Evolutionary conservation across 2,888 invertebrate species (phyloP).

Genomic region (Microctonus aethiopoides): DNA sequence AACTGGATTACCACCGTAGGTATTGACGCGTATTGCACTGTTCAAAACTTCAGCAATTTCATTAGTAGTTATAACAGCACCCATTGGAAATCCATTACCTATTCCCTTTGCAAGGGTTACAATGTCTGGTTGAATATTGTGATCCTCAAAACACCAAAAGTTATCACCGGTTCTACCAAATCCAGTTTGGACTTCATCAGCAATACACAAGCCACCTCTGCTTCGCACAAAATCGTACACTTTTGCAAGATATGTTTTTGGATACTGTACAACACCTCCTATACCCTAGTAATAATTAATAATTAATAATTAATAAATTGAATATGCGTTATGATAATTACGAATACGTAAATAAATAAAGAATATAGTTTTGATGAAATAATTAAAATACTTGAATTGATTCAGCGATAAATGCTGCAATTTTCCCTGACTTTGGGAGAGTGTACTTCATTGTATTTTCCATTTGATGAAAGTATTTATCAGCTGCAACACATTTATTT

Average conservation of each 20-base stretch:
- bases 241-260: slow-evolving; percentile 85
- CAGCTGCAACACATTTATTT: slow-evolving; percentile 77
- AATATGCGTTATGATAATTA: slow-evolving; percentile 53
- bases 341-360: not conserved
- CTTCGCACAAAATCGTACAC: slow-evolving; percentile 82
- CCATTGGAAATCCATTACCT: slow-evolving; percentile 96
- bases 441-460: slow-evolving; percentile 82
- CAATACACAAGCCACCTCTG: slow-evolving; percentile 88
- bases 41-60: slow-evolving; percentile 85
- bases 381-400: slow-evolving; percentile 81
- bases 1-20: slow-evolving; percentile 95
- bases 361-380: not conserved
- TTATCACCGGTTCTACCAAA: slow-evolving; percentile 94
- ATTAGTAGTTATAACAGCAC: slow-evolving; percentile 92
- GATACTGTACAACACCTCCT: slow-evolving; percentile 93
- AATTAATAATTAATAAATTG: not conserved
- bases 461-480: slow-evolving; percentile 86
- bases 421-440: slow-evolving; percentile 76
- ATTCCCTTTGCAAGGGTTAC: slow-evolving; percentile 96
- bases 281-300: slow-evolving; percentile 72
- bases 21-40: slow-evolving; percentile 89
- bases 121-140: slow-evolving; percentile 90
- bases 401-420: slow-evolving; percentile 94
- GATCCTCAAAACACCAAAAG: slow-evolving; percentile 96
- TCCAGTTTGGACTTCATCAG: slow-evolving; percentile 98